Evolutionary conservation across 2,113 vertebrate genomes (phyloP), one percentile per base, ranked within the genome.

Genomic region (Toxostoma redivivum): DNA sequence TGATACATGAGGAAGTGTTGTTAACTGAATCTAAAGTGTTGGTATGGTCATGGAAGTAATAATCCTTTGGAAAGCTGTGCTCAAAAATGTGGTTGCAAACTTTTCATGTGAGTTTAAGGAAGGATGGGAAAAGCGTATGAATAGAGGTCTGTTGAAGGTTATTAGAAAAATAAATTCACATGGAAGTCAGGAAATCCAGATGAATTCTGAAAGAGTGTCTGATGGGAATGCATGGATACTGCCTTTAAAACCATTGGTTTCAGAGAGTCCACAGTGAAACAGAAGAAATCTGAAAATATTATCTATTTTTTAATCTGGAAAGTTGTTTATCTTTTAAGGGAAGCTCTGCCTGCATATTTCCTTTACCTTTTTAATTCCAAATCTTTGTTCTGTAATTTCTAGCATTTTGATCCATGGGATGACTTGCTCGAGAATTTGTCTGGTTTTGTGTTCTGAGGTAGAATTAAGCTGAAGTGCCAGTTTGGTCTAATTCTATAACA

Each of bases 31-130:
- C 5, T 37, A 9, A 64, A 88, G 3, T 57, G 31, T 67, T 81
- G 25, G 21, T 89, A 37, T 0, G 0, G 76, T 85, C 53, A 65
- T 1, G 0, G 77, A 31, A 78, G 25, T 58, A 64, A 33, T 56
- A 93, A 23, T 47, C 14, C 19, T 58, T 84, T 67, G 21, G 38
- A 88, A 90, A 89, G 27, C 38, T 51, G 47, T 67, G 33, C 33
- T 23, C 28, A 56, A 33, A 83, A 87, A 31, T 40, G 16, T 37
- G 21, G 4, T 21, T 70, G 42, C 51, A 66, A 70, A 81, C 24
- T 12, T 83, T 65, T 40, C 18, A 30, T 1, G 0, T 87, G 22
- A 20, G 6, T 60, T 71, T 64, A 58, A 53, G 65, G 38, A 50
- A 65, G 62, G 11, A 14, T 35, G 40, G n/a, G 31, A 72, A 12